Evolutionary conservation across 2,113 vertebrate species (phyloP).

Genomic region (Strix uralensis): DNA sequence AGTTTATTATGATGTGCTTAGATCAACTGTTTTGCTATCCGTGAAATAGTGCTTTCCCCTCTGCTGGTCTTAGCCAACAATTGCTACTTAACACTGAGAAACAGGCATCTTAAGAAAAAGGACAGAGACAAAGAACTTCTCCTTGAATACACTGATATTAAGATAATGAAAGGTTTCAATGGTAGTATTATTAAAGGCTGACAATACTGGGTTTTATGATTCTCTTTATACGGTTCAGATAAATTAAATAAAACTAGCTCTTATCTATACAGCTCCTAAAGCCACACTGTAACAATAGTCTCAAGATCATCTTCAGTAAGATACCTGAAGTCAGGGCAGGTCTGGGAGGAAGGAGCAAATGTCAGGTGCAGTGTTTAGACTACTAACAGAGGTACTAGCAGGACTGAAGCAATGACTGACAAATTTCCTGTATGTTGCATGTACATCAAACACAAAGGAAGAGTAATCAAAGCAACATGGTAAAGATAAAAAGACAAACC

Average conservation of each 20-base stretch:
- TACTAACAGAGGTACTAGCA: neutral
- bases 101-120: constrained; percentile 13
- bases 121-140: constrained; percentile 58
- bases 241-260: constrained; percentile 61
- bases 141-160: constrained; percentile 48
- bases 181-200: constrained; percentile 49
- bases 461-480: neutral
- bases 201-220: constrained; percentile 25
- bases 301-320: neutral
- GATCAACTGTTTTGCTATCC: neutral
- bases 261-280: constrained; percentile 48
- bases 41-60: neutral
- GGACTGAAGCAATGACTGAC: neutral
- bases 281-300: neutral
- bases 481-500: constrained; percentile 11
- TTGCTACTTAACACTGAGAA: constrained; percentile 56
- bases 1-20: neutral
- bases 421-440: constrained; percentile 1
- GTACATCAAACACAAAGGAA: neutral
- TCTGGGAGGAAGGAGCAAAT: neutral
- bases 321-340: neutral
- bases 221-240: constrained; percentile 50
- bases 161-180: constrained; percentile 66
- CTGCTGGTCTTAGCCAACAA: constrained; percentile 9
- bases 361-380: neutral